A percentile compares a stretch with the other conserved stretches of the same genome.
Conservation (phyloP, 1,140 invertebrate genomes). For the Linepithema humile region DNA sequence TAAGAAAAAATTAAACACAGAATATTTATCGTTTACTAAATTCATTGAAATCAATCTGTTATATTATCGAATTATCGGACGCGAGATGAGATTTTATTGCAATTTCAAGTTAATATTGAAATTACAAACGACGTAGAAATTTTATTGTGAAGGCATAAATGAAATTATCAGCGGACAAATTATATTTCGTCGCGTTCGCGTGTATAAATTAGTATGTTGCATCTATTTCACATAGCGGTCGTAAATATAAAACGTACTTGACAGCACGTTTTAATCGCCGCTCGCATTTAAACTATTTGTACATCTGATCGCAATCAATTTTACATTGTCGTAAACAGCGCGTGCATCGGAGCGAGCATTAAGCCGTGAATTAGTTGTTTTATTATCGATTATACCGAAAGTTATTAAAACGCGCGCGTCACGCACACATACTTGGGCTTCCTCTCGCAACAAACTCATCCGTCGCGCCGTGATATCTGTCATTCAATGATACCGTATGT, state of each 20-base stretch:
- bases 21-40: neutral
- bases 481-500: neutral
- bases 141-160: neutral
- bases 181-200: neutral
- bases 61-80: neutral
- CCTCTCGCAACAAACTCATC: conserved; percentile 20
- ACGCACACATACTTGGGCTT: neutral
- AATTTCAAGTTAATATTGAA: neutral
- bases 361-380: conserved; percentile 12
- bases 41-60: neutral
- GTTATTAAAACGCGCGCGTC: neutral
- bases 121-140: neutral
- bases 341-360: neutral
- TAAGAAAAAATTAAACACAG: neutral
- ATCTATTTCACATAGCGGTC: neutral
- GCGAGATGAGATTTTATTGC: neutral
- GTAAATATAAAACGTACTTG: conserved; percentile 2
- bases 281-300: neutral
- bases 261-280: conserved; percentile 1
- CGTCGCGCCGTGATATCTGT: conserved; percentile 8
- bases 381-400: conserved; percentile 42
- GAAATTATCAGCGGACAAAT: neutral
- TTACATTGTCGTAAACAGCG: conserved; percentile 23
- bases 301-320: conserved; percentile 12
- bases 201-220: conserved; percentile 7